Evolutionary conservation across 2,113 vertebrate species (phyloP).

Genomic region (Galemys pyrenaicus): DNA sequence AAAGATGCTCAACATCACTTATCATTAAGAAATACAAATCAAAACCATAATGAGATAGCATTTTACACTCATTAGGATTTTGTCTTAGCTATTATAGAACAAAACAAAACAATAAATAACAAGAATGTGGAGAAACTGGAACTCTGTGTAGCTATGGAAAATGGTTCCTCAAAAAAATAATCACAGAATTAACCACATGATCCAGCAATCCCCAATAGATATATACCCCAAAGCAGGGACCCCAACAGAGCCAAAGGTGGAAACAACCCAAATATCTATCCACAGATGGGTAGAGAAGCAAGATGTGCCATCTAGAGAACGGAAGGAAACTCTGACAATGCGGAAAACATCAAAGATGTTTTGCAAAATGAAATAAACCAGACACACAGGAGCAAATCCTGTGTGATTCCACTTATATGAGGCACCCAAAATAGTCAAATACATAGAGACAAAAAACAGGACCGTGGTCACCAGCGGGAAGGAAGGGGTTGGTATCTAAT

Average conservation of each 20-base stretch:
- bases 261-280: neutral
- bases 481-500: neutral
- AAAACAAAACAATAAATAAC: neutral
- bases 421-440: neutral
- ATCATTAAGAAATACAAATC: neutral
- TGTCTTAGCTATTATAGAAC: neutral
- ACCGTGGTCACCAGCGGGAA: neutral
- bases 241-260: neutral
- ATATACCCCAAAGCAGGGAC: neutral
- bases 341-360: neutral
- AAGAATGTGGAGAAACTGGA: neutral
- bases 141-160: neutral
- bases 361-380: neutral
- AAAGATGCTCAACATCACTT: neutral
- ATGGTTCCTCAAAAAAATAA: conserved; percentile 1
- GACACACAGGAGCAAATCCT: neutral
- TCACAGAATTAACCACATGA: neutral
- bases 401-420: neutral
- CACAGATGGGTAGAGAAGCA: neutral
- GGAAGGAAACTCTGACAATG: neutral
- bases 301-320: neutral
- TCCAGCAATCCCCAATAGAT: neutral
- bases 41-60: conserved; percentile 34
- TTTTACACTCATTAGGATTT: neutral
- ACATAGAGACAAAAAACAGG: neutral